Conservation (phyloP, 1,140 invertebrate genomes). For the Scaptomyza hsui region DNA sequence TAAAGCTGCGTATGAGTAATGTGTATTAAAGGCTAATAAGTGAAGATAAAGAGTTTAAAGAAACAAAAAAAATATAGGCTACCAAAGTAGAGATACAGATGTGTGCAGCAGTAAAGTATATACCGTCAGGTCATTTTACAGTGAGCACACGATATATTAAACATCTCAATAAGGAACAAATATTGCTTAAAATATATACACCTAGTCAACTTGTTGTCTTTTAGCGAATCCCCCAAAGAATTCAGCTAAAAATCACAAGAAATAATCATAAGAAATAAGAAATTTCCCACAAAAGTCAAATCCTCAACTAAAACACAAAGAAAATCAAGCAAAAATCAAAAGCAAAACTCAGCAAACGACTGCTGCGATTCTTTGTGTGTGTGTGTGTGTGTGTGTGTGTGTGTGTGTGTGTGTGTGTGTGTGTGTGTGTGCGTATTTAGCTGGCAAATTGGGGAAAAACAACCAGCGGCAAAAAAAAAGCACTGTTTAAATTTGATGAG, state of each 20-base stretch:
- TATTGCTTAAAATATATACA: no score
- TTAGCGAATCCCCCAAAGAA: neutral
- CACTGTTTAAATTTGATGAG: slow-evolving; percentile 72
- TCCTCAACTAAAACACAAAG: neutral
- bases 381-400: neutral
- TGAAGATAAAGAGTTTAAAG: neutral
- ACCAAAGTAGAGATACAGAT: no score
- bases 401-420: slow-evolving; percentile 2
- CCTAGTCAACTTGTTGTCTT: no score
- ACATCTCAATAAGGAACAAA: no score
- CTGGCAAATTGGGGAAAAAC: slow-evolving; percentile 33
- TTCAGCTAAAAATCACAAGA: no score
- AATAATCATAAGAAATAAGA: no score
- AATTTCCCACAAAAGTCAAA: slow-evolving; percentile 6
- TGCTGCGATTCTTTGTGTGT: neutral
- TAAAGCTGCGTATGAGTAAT: neutral
- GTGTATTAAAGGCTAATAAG: neutral
- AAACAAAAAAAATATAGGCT: neutral
- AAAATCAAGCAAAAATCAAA: neutral
- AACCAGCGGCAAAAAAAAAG: slow-evolving; percentile 44
- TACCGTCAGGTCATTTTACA: no score
- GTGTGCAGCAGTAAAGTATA: no score
- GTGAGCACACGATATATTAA: no score
- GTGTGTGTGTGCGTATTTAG: slow-evolving; percentile 6
- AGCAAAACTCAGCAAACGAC: neutral